phyloP scores from a whole-genome alignment of 2,888 invertebrate genomes.

The Nomada fabriciana region DNA sequence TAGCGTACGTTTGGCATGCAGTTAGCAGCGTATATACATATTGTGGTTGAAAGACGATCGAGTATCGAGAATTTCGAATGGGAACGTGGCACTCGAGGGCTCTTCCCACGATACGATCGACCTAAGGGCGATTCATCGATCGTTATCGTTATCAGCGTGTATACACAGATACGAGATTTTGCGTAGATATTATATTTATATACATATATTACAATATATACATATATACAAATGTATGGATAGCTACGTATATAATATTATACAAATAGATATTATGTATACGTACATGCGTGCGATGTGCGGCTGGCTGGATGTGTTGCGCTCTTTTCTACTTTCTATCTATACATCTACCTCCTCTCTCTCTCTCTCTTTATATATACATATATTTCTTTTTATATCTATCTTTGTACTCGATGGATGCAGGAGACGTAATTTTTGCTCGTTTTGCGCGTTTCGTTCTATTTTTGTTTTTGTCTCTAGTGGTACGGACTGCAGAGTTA shows the following conservation, averaged over 20 bases:
- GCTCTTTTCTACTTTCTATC: slow-evolving; percentile 60
- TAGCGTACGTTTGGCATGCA: slow-evolving; percentile 82
- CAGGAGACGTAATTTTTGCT: slow-evolving; percentile 69
- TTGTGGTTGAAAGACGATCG: slow-evolving; percentile 50
- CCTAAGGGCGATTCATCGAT: slow-evolving; percentile 54
- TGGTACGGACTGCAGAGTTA: slow-evolving; percentile 85
- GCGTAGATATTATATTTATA: slow-evolving; percentile 41
- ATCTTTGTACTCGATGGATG: slow-evolving; percentile 61
- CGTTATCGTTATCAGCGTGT: slow-evolving; percentile 29
- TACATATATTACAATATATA: slow-evolving; percentile 44
- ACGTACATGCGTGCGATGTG: slow-evolving; percentile 73
- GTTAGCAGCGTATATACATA: slow-evolving; percentile 76
- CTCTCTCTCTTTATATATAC: slow-evolving; percentile 41
- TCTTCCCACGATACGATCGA: slow-evolving; percentile 39
- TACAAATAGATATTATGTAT: slow-evolving; percentile 34
- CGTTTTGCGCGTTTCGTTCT: slow-evolving; percentile 80
- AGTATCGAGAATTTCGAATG: slow-evolving; percentile 42
- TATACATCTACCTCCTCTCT: slow-evolving; percentile 52
- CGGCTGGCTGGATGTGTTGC: slow-evolving; percentile 79
- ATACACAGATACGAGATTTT: slow-evolving; percentile 28
- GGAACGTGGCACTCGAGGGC: slow-evolving; percentile 30
- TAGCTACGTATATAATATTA: slow-evolving; percentile 35
- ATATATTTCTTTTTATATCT: slow-evolving; percentile 36
- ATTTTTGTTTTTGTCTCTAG: slow-evolving; percentile 84
- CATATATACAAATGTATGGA: slow-evolving; percentile 45